Evolutionary conservation across 2,113 vertebrate species (phyloP).

Genomic region (Camelus dromedarius): DNA sequence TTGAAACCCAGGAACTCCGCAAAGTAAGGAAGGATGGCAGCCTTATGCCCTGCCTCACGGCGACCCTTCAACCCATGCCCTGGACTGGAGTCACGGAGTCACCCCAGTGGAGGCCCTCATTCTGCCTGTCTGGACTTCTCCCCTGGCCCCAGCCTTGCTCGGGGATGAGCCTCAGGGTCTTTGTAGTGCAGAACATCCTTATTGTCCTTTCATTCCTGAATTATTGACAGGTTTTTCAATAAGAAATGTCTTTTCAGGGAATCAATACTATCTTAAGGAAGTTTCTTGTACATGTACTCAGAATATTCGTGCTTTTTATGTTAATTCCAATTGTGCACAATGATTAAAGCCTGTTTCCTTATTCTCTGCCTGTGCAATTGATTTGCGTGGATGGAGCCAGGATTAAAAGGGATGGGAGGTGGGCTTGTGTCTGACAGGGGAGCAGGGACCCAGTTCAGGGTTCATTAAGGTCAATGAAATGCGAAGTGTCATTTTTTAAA

Average conservation of each 20-base stretch:
- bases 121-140: neutral
- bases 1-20: neutral
- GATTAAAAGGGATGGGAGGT: neutral
- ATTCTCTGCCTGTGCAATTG: neutral
- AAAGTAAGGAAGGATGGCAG: neutral
- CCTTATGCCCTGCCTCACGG: accelerated
- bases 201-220: neutral
- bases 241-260: neutral
- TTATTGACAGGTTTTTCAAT: neutral
- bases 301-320: neutral
- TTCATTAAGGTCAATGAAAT: neutral
- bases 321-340: neutral
- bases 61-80: accelerated
- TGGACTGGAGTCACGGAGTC: neutral
- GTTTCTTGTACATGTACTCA: neutral
- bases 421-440: neutral
- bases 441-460: too few species aligned
- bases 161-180: neutral
- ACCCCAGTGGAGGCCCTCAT: neutral
- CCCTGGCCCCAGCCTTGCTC: neutral
- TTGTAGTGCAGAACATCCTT: neutral
- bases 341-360: neutral
- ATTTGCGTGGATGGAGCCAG: neutral
- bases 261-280: neutral
- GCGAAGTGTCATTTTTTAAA: neutral